These are phyloP conservation scores for Cryptosula pallasiana DNA, from an alignment of 2,888 invertebrate genomes.

Conservation along the genomic window DNA sequence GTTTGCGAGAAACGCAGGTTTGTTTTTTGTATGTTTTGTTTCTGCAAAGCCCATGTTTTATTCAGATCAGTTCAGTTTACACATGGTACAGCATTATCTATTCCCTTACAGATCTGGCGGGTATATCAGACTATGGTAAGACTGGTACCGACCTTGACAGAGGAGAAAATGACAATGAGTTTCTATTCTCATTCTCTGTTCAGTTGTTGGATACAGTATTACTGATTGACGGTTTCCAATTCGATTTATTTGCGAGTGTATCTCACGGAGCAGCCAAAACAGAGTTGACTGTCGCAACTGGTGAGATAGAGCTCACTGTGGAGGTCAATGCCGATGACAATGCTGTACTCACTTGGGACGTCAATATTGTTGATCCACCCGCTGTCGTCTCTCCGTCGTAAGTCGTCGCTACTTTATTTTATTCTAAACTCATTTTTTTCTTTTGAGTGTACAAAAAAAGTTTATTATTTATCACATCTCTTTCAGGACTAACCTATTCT, in stretches of 20 bases:
- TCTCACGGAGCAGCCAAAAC: background rate
- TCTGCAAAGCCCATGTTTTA: too few species aligned
- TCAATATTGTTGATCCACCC: background rate
- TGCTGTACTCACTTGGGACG: background rate
- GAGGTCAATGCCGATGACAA: background rate
- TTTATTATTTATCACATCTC: too few species aligned
- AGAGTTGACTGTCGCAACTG: background rate
- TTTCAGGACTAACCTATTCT: background rate
- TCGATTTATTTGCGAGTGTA: background rate
- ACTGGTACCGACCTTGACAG: background rate
- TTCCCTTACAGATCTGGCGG: background rate
- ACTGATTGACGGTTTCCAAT: background rate
- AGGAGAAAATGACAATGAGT: background rate
- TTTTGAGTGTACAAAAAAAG: too few species aligned
- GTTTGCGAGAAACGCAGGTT: constrained; percentile 16
- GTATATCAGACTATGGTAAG: background rate
- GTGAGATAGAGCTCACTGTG: background rate
- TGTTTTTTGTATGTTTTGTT: too few species aligned
- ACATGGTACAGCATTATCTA: too few species aligned
- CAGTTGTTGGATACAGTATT: background rate
- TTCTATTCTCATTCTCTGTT: background rate
- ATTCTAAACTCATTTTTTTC: too few species aligned
- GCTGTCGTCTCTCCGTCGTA: background rate
- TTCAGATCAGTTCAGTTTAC: too few species aligned
- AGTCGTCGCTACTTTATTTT: too few species aligned